These are phyloP conservation scores for Sitta carolinensis DNA, from an alignment of 2,797 vertebrate species.

Conservation along the genomic window DNA sequence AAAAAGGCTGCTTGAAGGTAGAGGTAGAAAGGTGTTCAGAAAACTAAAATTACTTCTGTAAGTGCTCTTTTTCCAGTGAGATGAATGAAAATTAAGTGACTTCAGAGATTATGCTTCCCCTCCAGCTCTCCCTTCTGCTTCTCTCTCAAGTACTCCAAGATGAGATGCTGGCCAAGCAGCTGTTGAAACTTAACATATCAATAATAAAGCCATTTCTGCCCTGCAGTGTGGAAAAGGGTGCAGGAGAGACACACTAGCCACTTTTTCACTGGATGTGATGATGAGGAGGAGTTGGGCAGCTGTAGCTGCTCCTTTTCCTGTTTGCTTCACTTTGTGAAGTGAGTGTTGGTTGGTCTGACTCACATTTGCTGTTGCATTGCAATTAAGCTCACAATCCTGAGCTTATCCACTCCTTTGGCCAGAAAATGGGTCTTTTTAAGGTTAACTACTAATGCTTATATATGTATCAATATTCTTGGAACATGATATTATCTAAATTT, in stretches of 20 bases:
- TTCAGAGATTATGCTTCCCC: not conserved
- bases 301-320: not conserved
- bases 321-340: not conserved
- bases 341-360: not conserved
- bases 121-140: not conserved
- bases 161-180: not conserved
- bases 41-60: not conserved
- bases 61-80: not conserved
- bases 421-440: rapidly evolving
- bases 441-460: not conserved
- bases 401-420: not conserved
- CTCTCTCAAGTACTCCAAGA: not conserved
- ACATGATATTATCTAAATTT: not conserved
- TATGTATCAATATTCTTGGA: not conserved
- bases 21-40: not conserved
- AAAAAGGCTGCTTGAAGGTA: not conserved
- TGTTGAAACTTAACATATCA: not conserved
- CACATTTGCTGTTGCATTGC: not conserved
- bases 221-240: not conserved
- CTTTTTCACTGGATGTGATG: not conserved
- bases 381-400: not conserved
- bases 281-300: not conserved
- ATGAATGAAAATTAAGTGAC: not conserved
- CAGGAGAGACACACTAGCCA: not conserved
- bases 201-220: not conserved